Evolutionary conservation across 2,113 vertebrate species (phyloP), one percentile per base, ranked within the genome.

Genomic region (Trematocara variabile): DNA sequence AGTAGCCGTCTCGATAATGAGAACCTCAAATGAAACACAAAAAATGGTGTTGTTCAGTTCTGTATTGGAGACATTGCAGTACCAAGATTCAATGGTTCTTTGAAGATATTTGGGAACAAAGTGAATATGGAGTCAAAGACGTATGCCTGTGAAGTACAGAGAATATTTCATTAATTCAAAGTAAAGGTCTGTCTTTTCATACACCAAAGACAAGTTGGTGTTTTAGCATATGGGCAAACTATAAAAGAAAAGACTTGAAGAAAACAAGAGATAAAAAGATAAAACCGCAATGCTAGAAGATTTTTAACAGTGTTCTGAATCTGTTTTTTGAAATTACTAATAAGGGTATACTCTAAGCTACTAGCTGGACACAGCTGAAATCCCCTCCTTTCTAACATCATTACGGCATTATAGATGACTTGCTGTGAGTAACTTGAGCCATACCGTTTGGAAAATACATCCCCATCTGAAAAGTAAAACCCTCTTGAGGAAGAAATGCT

Each of bases 361-460:
- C 46, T 53, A 6, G 63, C 87, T 81, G 79, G 78, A 80, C 37
- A 79, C 89, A 83, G 65, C 60, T 77, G 55, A 86, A 85, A 77
- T 39, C 22, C 73, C 53, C 41, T 77, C 54, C 39, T 83, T 52
- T 89, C 77, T 86, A 86, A 90, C 83, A 83, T 82, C 48, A 84
- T 92, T 94, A 91, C 5, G 22, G n/a, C 4, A 34, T 79, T 70
- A 83, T 75, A 83, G 80, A 88, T 83, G 63, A 90, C 30, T 39
- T 60, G n/a, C 63, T 60, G 55, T 4, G 12, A 82, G 86, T 90
- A 94, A 92, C 91, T 58, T 81, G 86, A 94, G 81, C 39, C 83
- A 70, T 44, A 37, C 37, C 77, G 63, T 88, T 92, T 83, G 48
- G 77, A 85, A 90, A 90, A 82, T 48, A 68, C 58, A 54, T 54